These are phyloP conservation scores for Neosalanx taihuensis DNA, from an alignment of 2,797 vertebrate genomes.

Conservation along the genomic window DNA sequence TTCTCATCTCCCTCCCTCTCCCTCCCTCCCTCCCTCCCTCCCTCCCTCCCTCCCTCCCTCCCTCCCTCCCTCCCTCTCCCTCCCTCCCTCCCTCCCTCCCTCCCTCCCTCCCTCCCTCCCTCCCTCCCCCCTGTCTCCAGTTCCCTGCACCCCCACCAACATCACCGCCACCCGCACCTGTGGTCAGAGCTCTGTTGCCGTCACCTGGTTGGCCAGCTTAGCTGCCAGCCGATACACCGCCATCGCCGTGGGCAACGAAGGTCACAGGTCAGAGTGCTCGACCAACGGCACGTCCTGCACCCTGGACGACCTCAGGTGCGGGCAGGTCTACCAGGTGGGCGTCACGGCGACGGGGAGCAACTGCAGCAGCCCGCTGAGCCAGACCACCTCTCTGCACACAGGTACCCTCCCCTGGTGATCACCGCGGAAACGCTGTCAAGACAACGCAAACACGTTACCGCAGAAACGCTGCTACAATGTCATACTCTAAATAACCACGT, in stretches of 20 bases:
- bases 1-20: too few species aligned
- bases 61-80: not conserved
- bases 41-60: slow-evolving; percentile 15
- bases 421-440: too few species aligned
- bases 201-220: slow-evolving; percentile 61
- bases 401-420: slow-evolving; percentile 38
- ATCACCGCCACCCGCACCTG: slow-evolving; percentile 50
- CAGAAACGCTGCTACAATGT: too few species aligned
- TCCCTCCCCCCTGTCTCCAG: slow-evolving; percentile 44
- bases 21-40: not conserved
- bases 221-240: slow-evolving; percentile 59
- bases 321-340: slow-evolving; percentile 61
- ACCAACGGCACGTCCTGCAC: slow-evolving; percentile 55
- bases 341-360: slow-evolving; percentile 51
- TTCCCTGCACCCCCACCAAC: slow-evolving; percentile 66
- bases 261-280: slow-evolving; percentile 50
- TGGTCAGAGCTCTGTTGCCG: slow-evolving; percentile 36
- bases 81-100: not conserved
- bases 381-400: slow-evolving; percentile 45
- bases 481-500: not conserved
- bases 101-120: slow-evolving; percentile 14
- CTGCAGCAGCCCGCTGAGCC: slow-evolving; percentile 59
- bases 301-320: slow-evolving; percentile 60
- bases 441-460: too few species aligned
- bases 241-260: slow-evolving; percentile 45